Percentiles rank a stretch among this genome's conserved stretches.
Evolutionary conservation across 2,113 vertebrate genomes (phyloP).

Genomic region (Zosterops pallidus): DNA sequence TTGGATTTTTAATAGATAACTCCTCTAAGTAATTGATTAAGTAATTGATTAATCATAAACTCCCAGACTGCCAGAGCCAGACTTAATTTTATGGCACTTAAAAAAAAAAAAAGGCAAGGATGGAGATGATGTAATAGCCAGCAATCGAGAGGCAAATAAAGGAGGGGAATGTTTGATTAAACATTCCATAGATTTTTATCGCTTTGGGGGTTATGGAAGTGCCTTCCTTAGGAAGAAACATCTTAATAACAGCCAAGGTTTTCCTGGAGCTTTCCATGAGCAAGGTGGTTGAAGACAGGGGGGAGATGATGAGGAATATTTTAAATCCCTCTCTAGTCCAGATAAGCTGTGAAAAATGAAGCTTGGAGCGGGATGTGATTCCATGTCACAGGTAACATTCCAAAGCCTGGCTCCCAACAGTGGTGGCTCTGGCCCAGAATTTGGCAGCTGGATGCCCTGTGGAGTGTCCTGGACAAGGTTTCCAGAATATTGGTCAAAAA

Average conservation of each 20-base stretch:
- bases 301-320: background rate
- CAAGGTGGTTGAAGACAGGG: background rate
- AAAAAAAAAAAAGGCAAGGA: background rate
- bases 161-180: slow-evolving; percentile 46
- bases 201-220: background rate
- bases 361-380: background rate
- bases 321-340: background rate
- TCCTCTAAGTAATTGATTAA: slow-evolving; percentile 66
- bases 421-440: background rate
- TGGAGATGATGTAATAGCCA: slow-evolving; percentile 49
- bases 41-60: slow-evolving; percentile 72
- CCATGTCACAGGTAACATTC: background rate
- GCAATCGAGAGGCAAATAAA: slow-evolving; percentile 35
- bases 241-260: background rate
- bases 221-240: background rate
- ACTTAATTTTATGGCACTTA: slow-evolving; percentile 44
- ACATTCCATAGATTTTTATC: slow-evolving; percentile 50
- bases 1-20: slow-evolving; percentile 62
- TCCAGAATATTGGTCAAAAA: background rate
- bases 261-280: background rate
- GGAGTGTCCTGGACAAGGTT: background rate
- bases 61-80: slow-evolving; percentile 29
- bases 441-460: background rate
- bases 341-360: background rate
- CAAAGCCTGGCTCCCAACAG: background rate